Percentiles rank a stretch among this genome's conserved stretches.
Evolutionary conservation across 2,888 invertebrate genomes (phyloP).

Genomic region (Drosophila bunnanda): DNA sequence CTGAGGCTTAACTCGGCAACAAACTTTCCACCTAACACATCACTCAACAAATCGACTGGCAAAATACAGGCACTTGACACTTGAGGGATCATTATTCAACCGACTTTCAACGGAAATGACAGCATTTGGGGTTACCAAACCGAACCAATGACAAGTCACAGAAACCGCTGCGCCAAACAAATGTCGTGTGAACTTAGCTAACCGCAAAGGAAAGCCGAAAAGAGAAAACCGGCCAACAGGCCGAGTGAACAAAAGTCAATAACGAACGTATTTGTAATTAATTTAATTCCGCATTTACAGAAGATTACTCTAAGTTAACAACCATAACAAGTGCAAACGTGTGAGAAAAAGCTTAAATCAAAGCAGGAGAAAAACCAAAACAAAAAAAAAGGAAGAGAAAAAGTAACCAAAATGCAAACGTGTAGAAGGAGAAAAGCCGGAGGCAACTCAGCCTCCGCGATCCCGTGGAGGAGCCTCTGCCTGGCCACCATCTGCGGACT

Average conservation of each 20-base stretch:
- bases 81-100: slow-evolving; percentile 45
- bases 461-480: slow-evolving; percentile 64
- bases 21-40: slow-evolving; percentile 26
- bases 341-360: slow-evolving; percentile 58
- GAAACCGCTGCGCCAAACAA: slow-evolving; percentile 50
- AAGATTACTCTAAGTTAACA: slow-evolving; percentile 46
- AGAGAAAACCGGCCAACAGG: slow-evolving; percentile 33
- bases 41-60: slow-evolving; percentile 16
- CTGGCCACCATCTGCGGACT: slow-evolving; percentile 76
- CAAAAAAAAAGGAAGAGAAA: slow-evolving; percentile 14
- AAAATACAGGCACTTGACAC: slow-evolving; percentile 39
- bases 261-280: slow-evolving; percentile 30
- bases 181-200: slow-evolving; percentile 59
- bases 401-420: slow-evolving; percentile 64
- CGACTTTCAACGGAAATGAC: slow-evolving; percentile 71
- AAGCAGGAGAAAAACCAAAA: slow-evolving; percentile 25
- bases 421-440: slow-evolving; percentile 69
- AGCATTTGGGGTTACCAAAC: slow-evolving; percentile 60
- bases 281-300: slow-evolving; percentile 42
- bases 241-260: slow-evolving; percentile 33
- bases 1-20: neutral
- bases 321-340: slow-evolving; percentile 66
- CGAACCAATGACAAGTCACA: slow-evolving; percentile 46
- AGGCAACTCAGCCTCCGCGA: slow-evolving; percentile 45
- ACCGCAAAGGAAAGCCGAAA: slow-evolving; percentile 39